Base-by-base conservation (phyloP, 2,888 invertebrate species). In the Quadroppia sp. region DNA sequence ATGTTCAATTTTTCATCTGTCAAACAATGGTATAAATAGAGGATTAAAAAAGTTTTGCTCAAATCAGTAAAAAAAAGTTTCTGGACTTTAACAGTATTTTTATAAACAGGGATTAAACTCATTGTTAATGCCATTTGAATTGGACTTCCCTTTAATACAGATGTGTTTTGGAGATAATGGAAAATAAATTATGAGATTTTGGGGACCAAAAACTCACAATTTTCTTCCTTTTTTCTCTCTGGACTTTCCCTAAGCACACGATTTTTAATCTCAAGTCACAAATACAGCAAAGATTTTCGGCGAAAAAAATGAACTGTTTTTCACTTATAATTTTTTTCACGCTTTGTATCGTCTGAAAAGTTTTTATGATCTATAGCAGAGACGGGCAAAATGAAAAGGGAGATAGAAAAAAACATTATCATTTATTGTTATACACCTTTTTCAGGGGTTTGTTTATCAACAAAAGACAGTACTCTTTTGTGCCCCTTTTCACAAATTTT, bases 111-210 rank as follows among this genome's bases (percentile, higher is more conserved):
- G 64, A 40, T 36, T 64, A 36, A 64, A 36, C 3, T 25, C n/a
- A 64, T 64, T 64, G 64, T 64, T 64, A 64, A 20, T 64, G 20
- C 17, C 40, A 64, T 36, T 64, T 64, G 20, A 64, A 36, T 36
- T 64, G 64, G 20, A 64, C 64, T 64, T 64, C 64, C 64, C 30
- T 40, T 64, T 20, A 64, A 36, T 64, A 64, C 64, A 64, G 64
- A 64, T 64, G 64, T 64, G 64, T 64, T 59, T 9, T n/a, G 32
- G 7, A 64, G 64, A 64, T 64, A 64, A 64, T 64, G 40, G 64
- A 64, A 64, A 64, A 64, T 64, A 64, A 64, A 64, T 64, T 64
- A 64, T 64, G 11, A 64, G 36, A 64, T 64, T 56, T 64, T 32
- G 32, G 36, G 64, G n/a, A n/a, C n/a, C 32, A 4, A 64, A 64